Conservation (phyloP, 2,113 vertebrate species). For the Heterotilapia buettikoferi region DNA sequence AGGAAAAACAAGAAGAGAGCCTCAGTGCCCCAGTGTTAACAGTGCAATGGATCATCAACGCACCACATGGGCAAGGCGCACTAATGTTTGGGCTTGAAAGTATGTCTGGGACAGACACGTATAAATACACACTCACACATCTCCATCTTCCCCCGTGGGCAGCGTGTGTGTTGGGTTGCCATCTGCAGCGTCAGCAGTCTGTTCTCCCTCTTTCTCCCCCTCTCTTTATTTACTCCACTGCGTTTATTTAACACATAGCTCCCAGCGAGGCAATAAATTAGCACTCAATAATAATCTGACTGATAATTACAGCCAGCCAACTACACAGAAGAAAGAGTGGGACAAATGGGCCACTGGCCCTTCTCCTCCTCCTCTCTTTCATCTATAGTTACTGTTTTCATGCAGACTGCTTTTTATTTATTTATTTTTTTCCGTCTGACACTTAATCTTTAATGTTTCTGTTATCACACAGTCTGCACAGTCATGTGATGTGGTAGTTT, state of each 20-base stretch:
- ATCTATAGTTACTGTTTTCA: background rate
- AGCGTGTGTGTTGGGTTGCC: constrained; percentile 37
- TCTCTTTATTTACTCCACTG: constrained; percentile 63
- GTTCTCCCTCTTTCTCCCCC: background rate
- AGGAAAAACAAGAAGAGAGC: constrained; percentile 22
- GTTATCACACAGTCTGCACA: background rate
- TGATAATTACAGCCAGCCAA: constrained; percentile 57
- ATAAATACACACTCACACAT: constrained; percentile 25
- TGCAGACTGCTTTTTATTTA: background rate
- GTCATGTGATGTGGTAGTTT: background rate
- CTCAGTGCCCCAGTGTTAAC: constrained; percentile 21
- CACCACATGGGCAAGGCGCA: constrained; percentile 2
- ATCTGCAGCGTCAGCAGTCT: constrained; percentile 56
- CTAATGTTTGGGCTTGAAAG: constrained; percentile 1
- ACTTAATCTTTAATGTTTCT: background rate
- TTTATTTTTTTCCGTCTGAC: background rate
- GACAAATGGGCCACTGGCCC: constrained; percentile 4
- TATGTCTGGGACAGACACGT: constrained; percentile 4
- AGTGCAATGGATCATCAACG: constrained; percentile 18
- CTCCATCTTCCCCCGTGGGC: constrained; percentile 27
- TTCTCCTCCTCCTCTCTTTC: background rate
- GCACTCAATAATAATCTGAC: constrained; percentile 68
- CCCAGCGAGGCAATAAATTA: constrained; percentile 70
- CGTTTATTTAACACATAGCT: constrained; percentile 73
- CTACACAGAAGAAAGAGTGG: constrained; percentile 7